A percentile compares a stretch with the other conserved stretches of the same genome.
Conservation (phyloP, 2,888 invertebrate species). For the Bimastos eiseni region DNA sequence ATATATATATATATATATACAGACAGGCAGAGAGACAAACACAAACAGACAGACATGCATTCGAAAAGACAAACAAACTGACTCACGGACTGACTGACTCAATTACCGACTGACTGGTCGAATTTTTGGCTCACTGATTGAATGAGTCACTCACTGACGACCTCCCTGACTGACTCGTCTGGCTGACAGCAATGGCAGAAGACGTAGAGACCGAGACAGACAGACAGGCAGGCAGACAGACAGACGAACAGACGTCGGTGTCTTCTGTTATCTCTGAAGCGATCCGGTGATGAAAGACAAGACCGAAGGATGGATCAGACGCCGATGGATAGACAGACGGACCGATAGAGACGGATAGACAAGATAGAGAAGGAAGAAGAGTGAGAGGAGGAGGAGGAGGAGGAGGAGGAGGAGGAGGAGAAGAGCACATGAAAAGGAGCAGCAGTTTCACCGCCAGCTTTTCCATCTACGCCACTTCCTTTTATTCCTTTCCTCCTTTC, state of each 20-base stretch:
- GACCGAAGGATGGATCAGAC: background rate
- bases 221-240: slow-evolving; percentile 22
- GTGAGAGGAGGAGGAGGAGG: background rate
- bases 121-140: background rate
- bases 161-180: background rate
- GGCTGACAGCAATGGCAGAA: background rate
- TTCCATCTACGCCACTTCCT: background rate
- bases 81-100: background rate
- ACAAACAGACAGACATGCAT: no score
- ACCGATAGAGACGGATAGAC: background rate
- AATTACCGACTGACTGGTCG: background rate
- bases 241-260: background rate
- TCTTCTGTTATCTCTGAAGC: background rate
- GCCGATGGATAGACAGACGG: background rate
- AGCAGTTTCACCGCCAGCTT: background rate
- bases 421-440: background rate
- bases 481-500: background rate
- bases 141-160: background rate
- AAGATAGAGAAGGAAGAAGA: background rate
- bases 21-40: no score
- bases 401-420: background rate
- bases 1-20: no score
- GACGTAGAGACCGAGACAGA: background rate
- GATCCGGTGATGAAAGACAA: background rate
- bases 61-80: background rate